A percentile compares a stretch with the other conserved stretches of the same genome.
Evolutionary conservation across 1,140 invertebrate genomes (phyloP).

Genomic region (Vollenhovia emeryi): DNA sequence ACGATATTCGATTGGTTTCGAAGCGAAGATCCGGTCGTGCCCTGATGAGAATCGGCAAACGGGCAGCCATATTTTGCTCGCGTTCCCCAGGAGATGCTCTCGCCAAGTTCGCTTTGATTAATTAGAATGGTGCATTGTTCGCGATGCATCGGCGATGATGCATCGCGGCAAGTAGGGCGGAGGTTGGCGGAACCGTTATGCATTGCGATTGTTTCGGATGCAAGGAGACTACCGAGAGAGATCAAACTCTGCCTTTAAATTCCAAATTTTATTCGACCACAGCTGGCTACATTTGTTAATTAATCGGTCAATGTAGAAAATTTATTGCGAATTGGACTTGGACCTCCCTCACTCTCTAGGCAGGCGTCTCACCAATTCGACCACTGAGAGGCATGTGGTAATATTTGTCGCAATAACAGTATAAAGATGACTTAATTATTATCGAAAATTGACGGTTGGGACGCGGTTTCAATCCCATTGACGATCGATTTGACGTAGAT

Average conservation of each 20-base stretch:
- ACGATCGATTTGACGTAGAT: no score
- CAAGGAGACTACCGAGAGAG: background rate
- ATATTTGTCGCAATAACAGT: no score
- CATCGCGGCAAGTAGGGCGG: slow-evolving; percentile 8
- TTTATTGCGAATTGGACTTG: no score
- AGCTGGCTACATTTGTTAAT: no score
- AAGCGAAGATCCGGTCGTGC: slow-evolving; percentile 67
- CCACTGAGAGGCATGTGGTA: no score
- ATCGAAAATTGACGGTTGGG: no score
- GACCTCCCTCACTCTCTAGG: no score
- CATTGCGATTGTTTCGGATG: slow-evolving; percentile 19
- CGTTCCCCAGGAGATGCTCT: slow-evolving; percentile 31
- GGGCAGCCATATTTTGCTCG: slow-evolving; percentile 6
- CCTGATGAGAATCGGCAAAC: slow-evolving; percentile 48
- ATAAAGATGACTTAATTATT: no score
- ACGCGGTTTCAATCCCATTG: no score
- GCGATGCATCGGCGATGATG: slow-evolving; percentile 19
- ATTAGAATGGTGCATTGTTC: slow-evolving; percentile 52
- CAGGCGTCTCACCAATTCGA: no score
- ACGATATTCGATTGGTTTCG: slow-evolving; percentile 52
- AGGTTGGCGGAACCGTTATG: slow-evolving; percentile 47
- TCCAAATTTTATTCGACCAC: no score
- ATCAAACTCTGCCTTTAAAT: background rate
- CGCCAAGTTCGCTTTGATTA: slow-evolving; percentile 36
- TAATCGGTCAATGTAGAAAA: no score